Conservation (phyloP, 2,113 vertebrate genomes). For the Nesoenas mayeri region DNA sequence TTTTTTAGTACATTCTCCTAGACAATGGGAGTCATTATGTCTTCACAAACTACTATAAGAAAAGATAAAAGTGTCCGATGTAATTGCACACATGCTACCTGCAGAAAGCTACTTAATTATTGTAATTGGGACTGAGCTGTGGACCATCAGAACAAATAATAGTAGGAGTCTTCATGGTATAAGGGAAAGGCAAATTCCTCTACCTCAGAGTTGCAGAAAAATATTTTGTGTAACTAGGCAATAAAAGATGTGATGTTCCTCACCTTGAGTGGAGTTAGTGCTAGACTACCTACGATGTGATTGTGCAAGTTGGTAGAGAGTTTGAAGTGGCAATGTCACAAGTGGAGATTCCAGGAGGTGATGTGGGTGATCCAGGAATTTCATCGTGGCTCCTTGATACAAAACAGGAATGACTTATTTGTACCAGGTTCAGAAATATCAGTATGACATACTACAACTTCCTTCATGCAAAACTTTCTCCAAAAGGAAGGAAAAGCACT, state of each 20-base stretch:
- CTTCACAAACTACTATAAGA: neutral
- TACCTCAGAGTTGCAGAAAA: neutral
- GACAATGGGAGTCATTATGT: neutral
- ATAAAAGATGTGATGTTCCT: neutral
- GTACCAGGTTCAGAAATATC: neutral
- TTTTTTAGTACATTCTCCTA: neutral
- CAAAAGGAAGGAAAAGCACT: neutral
- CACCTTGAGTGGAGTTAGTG: neutral
- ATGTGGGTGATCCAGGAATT: neutral
- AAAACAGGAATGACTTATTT: neutral
- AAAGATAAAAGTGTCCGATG: neutral
- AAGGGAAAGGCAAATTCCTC: neutral
- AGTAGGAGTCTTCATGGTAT: neutral
- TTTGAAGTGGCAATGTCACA: neutral
- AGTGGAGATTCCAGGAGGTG: neutral
- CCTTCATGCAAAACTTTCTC: neutral
- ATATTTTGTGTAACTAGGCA: neutral
- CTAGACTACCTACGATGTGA: neutral
- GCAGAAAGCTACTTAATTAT: neutral
- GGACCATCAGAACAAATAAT: neutral
- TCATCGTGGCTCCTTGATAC: accelerated
- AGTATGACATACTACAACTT: neutral
- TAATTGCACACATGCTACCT: neutral
- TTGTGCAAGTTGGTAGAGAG: neutral
- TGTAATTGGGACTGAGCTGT: neutral